These are phyloP conservation scores for Boulengeromyrus knoepffleri DNA, from an alignment of 2,113 vertebrate species.

Conservation along the genomic window DNA sequence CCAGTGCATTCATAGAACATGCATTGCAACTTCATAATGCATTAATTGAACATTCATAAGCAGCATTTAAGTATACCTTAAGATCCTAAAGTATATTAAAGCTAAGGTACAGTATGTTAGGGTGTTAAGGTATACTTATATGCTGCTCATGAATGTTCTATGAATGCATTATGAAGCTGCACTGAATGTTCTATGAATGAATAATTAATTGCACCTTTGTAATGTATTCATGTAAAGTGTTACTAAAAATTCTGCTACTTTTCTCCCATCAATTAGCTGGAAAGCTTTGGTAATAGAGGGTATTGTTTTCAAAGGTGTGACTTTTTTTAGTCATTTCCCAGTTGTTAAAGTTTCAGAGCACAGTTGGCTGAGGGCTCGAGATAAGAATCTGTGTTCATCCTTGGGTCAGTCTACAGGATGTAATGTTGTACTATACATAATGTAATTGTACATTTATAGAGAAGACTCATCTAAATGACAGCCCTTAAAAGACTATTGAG, in stretches of 20 bases:
- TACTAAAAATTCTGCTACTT: conserved; percentile 26
- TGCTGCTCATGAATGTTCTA: background rate
- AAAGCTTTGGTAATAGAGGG: conserved; percentile 42
- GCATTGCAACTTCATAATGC: too few species aligned
- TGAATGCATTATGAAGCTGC: background rate
- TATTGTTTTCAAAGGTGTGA: conserved; percentile 26
- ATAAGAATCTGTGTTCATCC: background rate
- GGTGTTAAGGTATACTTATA: background rate
- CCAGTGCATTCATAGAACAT: background rate
- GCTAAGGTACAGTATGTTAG: background rate
- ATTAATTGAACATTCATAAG: background rate
- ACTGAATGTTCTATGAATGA: background rate
- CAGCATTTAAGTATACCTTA: background rate
- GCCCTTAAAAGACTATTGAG: background rate
- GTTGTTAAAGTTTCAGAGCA: background rate
- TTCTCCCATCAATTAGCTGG: conserved; percentile 42
- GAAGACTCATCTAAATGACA: background rate
- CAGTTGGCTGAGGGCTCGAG: background rate
- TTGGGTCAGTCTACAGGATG: background rate
- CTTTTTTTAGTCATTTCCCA: conserved; percentile 3
- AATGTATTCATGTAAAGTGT: background rate
- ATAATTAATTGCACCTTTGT: background rate
- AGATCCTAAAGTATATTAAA: background rate
- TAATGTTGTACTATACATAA: background rate
- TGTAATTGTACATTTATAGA: background rate